phyloP scores from a whole-genome alignment of 2,797 vertebrate species.

The Toxotes lorentzi region DNA sequence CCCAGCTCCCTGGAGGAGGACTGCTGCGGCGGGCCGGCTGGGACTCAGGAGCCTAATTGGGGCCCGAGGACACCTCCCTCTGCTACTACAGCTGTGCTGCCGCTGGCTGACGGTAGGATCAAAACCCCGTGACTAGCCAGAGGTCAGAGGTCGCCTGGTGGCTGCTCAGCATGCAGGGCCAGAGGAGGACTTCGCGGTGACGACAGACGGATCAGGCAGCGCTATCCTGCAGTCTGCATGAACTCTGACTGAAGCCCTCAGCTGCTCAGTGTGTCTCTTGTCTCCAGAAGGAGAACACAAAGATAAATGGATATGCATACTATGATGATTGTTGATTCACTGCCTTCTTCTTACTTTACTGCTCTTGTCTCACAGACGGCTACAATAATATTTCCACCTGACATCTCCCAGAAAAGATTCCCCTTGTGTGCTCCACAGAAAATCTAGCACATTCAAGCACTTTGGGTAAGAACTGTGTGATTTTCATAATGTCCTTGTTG shows the following conservation, averaged over 20 bases:
- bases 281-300: not conserved
- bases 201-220: slow-evolving; percentile 30
- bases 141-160: slow-evolving; percentile 74
- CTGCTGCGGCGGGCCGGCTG: slow-evolving; percentile 66
- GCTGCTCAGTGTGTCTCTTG: slow-evolving; percentile 52
- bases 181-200: slow-evolving; percentile 49
- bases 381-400: not conserved
- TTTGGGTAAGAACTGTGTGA: not conserved
- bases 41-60: slow-evolving; percentile 78
- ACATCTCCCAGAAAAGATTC: not conserved
- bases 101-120: slow-evolving; percentile 69
- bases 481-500: not conserved
- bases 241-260: slow-evolving; percentile 66
- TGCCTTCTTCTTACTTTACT: not conserved
- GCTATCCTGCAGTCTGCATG: slow-evolving; percentile 53
- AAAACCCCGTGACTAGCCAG: slow-evolving; percentile 66
- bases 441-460: not conserved
- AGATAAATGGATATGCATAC: slow-evolving; percentile 5
- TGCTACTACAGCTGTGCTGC: slow-evolving; percentile 79
- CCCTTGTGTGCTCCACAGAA: not conserved
- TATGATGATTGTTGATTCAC: not conserved
- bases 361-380: not conserved
- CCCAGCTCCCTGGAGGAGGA: slow-evolving; percentile 67
- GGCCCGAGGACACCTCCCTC: slow-evolving; percentile 71
- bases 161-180: slow-evolving; percentile 63